Conservation (phyloP, 2,113 vertebrate genomes). For the Crotalus tigris region DNA sequence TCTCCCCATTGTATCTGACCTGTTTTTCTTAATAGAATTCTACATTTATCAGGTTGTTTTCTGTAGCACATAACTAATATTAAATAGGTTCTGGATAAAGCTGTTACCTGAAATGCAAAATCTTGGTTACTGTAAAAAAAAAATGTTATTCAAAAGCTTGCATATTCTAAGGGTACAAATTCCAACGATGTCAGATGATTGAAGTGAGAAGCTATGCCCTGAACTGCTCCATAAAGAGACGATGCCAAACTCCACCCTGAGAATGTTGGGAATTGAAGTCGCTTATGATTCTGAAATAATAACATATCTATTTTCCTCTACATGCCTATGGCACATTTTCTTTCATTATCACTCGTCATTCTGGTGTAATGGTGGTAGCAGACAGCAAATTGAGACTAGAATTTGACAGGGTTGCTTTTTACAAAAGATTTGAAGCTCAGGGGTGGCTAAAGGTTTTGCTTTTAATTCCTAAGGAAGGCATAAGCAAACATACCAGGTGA, state of each 20-base stretch:
- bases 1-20: neutral
- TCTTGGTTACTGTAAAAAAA: neutral
- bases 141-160: neutral
- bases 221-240: neutral
- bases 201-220: neutral
- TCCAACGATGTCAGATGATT: neutral
- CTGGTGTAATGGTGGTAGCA: neutral
- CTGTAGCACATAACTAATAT: too few species aligned
- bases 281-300: slow-evolving; percentile 4
- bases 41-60: neutral
- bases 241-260: neutral
- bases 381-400: neutral
- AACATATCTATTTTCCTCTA: neutral
- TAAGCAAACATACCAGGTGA: neutral
- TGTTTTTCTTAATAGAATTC: neutral
- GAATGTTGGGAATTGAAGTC: neutral
- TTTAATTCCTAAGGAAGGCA: neutral
- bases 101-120: accelerated
- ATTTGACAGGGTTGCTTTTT: neutral
- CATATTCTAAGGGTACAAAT: neutral
- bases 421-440: neutral
- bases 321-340: neutral
- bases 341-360: neutral
- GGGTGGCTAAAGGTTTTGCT: neutral
- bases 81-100: neutral